Evolutionary conservation across 1,140 invertebrate species (phyloP).

Genomic region (Thaumetopoea pityocampa): DNA sequence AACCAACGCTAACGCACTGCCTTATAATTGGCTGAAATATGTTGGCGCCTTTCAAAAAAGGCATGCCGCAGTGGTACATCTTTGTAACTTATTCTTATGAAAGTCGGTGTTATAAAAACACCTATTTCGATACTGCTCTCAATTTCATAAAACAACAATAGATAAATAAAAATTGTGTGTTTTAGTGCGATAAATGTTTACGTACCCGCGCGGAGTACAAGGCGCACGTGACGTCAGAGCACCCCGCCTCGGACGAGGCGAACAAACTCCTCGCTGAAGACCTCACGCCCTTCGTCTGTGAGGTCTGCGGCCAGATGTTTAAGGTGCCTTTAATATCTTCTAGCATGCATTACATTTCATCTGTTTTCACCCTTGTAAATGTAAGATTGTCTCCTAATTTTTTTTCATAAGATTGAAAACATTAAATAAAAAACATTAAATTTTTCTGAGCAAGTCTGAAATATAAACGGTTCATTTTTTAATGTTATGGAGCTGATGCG

Average conservation of each 20-base stretch:
- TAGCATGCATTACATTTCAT: too few species aligned
- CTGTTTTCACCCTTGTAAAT: too few species aligned
- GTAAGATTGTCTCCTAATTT: too few species aligned
- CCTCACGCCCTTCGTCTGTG: constrained; percentile 18
- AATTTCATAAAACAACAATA: not conserved
- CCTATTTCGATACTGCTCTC: too few species aligned
- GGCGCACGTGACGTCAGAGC: constrained; percentile 16
- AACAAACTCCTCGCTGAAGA: constrained; percentile 1
- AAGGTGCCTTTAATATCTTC: constrained; percentile 20
- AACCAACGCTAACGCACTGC: too few species aligned
- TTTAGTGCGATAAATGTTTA: constrained; percentile 20
- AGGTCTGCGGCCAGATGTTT: constrained; percentile 24
- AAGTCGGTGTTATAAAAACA: too few species aligned
- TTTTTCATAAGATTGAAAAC: too few species aligned
- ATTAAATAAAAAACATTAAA: too few species aligned
- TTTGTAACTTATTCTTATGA: too few species aligned
- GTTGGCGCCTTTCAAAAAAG: too few species aligned
- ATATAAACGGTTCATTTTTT: not conserved
- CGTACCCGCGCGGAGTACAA: constrained; percentile 12
- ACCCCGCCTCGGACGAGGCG: constrained; percentile 14
- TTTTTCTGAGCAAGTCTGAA: not conserved
- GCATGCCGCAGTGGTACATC: too few species aligned
- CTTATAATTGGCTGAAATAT: too few species aligned
- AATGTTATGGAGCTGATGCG: not conserved
- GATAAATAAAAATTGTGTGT: not conserved